phyloP scores from a whole-genome alignment of 1,140 invertebrate genomes.

The Halyomorpha halys region DNA sequence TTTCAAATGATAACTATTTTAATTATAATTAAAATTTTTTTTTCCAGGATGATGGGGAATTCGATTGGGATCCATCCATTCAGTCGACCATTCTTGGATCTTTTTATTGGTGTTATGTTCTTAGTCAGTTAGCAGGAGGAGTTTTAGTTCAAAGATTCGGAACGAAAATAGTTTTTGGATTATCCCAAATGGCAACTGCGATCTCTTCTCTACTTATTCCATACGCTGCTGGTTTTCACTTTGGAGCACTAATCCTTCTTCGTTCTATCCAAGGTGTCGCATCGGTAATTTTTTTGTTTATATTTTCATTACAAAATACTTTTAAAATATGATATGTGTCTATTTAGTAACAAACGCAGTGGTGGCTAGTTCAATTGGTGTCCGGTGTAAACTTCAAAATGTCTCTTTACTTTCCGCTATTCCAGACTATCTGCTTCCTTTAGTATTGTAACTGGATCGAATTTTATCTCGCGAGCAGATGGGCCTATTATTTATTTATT shows the following conservation, averaged over 20 bases:
- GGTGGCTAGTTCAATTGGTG: no score
- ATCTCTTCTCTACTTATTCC: constrained; percentile 56
- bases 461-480: no score
- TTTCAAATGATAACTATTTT: background rate
- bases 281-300: constrained; percentile 38
- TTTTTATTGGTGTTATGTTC: constrained; percentile 62
- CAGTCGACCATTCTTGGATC: constrained; percentile 53
- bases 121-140: constrained; percentile 58
- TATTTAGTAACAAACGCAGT: no score
- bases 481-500: no score
- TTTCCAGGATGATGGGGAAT: constrained; percentile 41
- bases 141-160: constrained; percentile 65
- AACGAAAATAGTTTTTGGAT: constrained; percentile 67
- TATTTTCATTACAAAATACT: background rate
- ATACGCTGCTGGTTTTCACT: constrained; percentile 49
- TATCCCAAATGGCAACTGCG: constrained; percentile 55
- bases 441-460: no score
- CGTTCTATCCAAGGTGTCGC: constrained; percentile 55
- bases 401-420: no score
- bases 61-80: constrained; percentile 48
- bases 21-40: constrained; percentile 14
- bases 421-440: no score
- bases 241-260: constrained; percentile 46
- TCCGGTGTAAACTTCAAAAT: no score
- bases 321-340: background rate